These are phyloP conservation scores for Siphamia tubifer DNA, from an alignment of 2,113 vertebrate species.

Conservation along the genomic window DNA sequence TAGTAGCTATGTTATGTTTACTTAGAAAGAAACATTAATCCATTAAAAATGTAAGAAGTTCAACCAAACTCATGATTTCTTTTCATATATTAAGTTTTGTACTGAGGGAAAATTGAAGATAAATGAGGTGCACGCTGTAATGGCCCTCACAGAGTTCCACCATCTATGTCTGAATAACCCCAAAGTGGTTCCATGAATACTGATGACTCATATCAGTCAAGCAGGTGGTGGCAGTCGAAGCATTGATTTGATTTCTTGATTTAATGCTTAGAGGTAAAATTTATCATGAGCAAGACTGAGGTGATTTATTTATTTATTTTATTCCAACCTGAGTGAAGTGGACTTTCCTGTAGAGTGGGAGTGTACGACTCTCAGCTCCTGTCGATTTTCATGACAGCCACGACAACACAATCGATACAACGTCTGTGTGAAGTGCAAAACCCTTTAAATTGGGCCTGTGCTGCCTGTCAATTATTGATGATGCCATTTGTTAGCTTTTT, in stretches of 20 bases:
- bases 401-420: neutral
- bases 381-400: neutral
- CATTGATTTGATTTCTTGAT: slow-evolving; percentile 39
- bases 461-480: neutral
- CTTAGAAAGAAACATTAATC: neutral
- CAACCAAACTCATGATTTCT: neutral
- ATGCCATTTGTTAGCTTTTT: neutral
- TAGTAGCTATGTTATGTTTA: slow-evolving; percentile 17
- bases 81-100: neutral
- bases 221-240: slow-evolving; percentile 30
- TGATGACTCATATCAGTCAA: slow-evolving; percentile 40
- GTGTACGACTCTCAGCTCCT: neutral
- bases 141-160: neutral
- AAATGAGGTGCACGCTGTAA: neutral
- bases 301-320: slow-evolving; percentile 5
- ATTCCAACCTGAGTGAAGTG: neutral
- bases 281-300: slow-evolving; percentile 6
- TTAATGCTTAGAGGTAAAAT: slow-evolving; percentile 10
- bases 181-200: slow-evolving; percentile 44
- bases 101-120: neutral
- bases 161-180: neutral
- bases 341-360: neutral
- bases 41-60: neutral
- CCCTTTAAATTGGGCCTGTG: neutral
- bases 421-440: neutral